phyloP scores from a whole-genome alignment of 1,140 invertebrate species.

The Mylabris phalerata region DNA sequence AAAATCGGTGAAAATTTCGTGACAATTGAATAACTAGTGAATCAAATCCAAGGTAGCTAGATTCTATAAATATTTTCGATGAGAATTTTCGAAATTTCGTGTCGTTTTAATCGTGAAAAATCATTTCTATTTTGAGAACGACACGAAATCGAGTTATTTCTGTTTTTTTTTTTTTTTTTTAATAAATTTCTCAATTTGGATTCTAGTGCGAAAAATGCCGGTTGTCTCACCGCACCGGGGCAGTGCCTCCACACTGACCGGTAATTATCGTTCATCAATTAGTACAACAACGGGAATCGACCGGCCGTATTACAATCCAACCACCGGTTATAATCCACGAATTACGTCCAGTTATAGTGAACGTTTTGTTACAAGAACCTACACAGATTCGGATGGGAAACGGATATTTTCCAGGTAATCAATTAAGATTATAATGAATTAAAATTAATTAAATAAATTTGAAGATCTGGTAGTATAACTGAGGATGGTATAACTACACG shows the following conservation, averaged over 20 bases:
- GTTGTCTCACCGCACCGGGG: slow-evolving; percentile 50
- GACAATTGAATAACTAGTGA: no score
- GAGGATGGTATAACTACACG: slow-evolving; percentile 38
- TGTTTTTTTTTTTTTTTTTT: no score
- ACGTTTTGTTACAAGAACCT: slow-evolving; percentile 42
- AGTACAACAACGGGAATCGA: slow-evolving; percentile 39
- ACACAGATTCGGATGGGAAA: slow-evolving; percentile 41
- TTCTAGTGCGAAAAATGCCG: slow-evolving; percentile 43
- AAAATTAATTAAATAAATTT: slow-evolving; percentile 1
- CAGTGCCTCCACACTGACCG: slow-evolving; percentile 38
- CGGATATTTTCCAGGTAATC: slow-evolving; percentile 36
- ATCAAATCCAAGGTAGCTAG: no score
- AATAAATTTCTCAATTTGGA: no score
- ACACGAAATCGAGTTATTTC: no score
- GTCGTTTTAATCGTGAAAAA: no score
- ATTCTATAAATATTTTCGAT: no score
- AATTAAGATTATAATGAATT: no score
- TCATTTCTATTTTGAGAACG: no score
- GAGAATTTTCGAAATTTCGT: no score
- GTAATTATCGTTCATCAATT: slow-evolving; percentile 47
- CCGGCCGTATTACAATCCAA: slow-evolving; percentile 46
- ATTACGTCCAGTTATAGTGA: slow-evolving; percentile 43
- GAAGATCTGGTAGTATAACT: slow-evolving; percentile 37
- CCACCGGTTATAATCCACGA: slow-evolving; percentile 42
- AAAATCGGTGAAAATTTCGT: no score